phyloP scores from a whole-genome alignment of 2,113 vertebrate species.

The Apeltes quadracus region DNA sequence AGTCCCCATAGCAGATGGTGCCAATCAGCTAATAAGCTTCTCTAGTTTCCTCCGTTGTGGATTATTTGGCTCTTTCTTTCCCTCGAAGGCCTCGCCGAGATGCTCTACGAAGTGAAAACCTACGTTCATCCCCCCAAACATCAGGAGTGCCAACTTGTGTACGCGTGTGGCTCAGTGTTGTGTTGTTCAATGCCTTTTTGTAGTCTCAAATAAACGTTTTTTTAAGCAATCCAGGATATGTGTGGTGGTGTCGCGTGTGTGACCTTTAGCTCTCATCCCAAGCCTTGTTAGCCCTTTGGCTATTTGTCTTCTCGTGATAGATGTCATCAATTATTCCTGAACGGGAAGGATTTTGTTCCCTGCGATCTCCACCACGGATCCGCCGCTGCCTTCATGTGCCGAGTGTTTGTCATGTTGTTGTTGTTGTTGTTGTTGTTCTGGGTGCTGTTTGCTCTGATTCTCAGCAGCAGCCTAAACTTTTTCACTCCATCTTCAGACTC shows the following conservation, averaged over 20 bases:
- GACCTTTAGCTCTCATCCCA: background rate
- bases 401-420: conserved; percentile 47
- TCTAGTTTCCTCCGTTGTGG: background rate
- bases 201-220: background rate
- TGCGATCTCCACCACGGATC: too few relatives aligned
- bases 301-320: background rate
- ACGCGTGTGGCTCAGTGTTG: background rate
- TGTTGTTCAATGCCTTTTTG: background rate
- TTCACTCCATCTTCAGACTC: conserved; percentile 25
- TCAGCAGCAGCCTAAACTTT: conserved; percentile 56
- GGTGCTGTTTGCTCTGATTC: conserved; percentile 50
- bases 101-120: background rate
- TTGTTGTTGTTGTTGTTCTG: conserved; percentile 54
- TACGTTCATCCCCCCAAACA: background rate
- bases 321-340: conserved; percentile 21
- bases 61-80: background rate
- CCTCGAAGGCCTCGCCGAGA: background rate
- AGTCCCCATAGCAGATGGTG: background rate
- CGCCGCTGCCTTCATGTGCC: conserved; percentile 23
- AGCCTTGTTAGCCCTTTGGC: background rate
- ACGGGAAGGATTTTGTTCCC: background rate
- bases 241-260: background rate
- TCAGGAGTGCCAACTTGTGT: background rate
- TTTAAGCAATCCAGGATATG: too few relatives aligned
- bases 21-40: background rate